These are phyloP conservation scores for Varanus salvator DNA, from an alignment of 2,113 vertebrate species.

Conservation along the genomic window DNA sequence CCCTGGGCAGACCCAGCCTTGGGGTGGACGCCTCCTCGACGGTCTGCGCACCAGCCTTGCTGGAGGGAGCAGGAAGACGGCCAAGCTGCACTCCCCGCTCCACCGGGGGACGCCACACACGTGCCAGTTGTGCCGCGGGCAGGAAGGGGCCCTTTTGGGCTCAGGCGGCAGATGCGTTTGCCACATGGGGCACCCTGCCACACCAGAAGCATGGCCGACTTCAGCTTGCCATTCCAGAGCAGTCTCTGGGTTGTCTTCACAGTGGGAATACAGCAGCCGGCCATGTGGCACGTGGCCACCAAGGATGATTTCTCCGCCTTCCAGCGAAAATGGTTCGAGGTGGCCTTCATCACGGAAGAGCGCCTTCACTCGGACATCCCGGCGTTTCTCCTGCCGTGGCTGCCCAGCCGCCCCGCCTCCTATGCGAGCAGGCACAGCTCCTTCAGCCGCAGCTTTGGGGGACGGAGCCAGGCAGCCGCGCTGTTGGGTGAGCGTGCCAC, in stretches of 20 bases:
- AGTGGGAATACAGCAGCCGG: constrained; percentile 77
- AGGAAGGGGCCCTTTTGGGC: no score
- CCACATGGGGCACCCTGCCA: neutral
- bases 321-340: constrained; percentile 98
- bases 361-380: constrained; percentile 91
- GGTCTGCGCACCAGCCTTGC: no score
- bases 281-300: constrained; percentile 84
- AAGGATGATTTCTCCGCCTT: constrained; percentile 93
- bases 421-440: constrained; percentile 99
- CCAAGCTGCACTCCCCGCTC: rapidly evolving
- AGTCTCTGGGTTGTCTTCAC: constrained; percentile 17
- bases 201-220: neutral
- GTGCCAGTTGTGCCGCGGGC: neutral
- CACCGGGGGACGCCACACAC: no score
- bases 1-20: no score
- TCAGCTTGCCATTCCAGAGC: neutral
- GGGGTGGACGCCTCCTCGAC: no score
- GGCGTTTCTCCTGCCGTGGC: constrained; percentile 92
- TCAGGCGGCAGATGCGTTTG: neutral
- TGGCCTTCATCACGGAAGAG: constrained; percentile 94
- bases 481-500: constrained; percentile 89
- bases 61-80: neutral
- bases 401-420: constrained; percentile 96
- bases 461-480: constrained; percentile 97
- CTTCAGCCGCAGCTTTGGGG: constrained; percentile 99